These are phyloP conservation scores for Bolborhynchus lineola DNA, from an alignment of 2,113 vertebrate species.

Conservation along the genomic window DNA sequence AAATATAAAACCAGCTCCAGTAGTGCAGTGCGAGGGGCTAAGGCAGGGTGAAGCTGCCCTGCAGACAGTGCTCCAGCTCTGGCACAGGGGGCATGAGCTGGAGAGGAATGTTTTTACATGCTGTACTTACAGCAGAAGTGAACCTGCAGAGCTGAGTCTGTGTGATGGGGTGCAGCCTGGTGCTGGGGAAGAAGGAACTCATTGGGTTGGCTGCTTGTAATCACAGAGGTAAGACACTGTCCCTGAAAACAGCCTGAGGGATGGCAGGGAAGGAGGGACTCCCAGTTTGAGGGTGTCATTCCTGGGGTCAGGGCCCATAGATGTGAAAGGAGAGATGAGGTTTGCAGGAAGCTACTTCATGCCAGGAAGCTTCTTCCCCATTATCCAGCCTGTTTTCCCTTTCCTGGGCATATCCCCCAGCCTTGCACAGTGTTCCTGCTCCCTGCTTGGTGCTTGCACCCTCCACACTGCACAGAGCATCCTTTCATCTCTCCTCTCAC, in stretches of 20 bases:
- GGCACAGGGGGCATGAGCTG: background rate
- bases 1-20: background rate
- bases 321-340: background rate
- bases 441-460: background rate
- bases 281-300: fast-evolving
- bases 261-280: background rate
- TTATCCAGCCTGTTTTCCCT: background rate
- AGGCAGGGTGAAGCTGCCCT: background rate
- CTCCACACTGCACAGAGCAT: background rate
- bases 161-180: background rate
- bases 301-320: no score
- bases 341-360: background rate
- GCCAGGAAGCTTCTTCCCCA: background rate
- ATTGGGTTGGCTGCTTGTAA: background rate
- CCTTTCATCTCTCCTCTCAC: background rate
- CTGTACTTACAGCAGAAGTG: fast-evolving
- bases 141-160: background rate
- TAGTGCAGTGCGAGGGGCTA: fast-evolving
- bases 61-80: fast-evolving
- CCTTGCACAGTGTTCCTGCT: background rate
- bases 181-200: background rate
- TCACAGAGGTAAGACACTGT: background rate
- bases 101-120: fast-evolving
- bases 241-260: background rate
- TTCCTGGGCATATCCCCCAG: background rate